Evolutionary conservation across 2,113 vertebrate species (phyloP).

Genomic region (Willisornis vidua): DNA sequence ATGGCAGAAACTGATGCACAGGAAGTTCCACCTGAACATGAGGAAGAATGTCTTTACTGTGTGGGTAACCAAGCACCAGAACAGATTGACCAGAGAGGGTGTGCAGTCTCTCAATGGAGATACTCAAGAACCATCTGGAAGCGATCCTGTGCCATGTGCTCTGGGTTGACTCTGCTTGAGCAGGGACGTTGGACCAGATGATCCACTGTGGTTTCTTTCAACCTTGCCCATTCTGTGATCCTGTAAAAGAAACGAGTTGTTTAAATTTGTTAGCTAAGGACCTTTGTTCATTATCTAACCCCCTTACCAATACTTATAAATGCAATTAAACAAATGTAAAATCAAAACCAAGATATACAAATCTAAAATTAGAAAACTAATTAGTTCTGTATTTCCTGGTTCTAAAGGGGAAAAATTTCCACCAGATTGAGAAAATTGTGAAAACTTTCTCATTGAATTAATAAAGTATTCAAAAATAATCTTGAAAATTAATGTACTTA

Average conservation of each 20-base stretch:
- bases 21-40: neutral
- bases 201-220: neutral
- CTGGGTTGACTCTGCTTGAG: neutral
- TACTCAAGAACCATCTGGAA: neutral
- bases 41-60: neutral
- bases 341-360: neutral
- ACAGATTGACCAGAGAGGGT: neutral
- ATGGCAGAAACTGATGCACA: fast-evolving
- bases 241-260: neutral
- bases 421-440: neutral
- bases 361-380: slow-evolving; percentile 39
- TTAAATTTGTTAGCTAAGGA: neutral
- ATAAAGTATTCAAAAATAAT: neutral
- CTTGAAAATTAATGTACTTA: neutral
- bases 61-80: neutral
- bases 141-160: neutral
- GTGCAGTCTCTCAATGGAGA: neutral
- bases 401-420: neutral
- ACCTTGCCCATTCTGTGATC: neutral
- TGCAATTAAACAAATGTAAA: neutral
- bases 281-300: neutral
- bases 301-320: neutral
- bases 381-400: neutral
- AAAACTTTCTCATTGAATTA: neutral
- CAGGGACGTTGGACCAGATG: neutral